phyloP scores from a whole-genome alignment of 1,140 invertebrate species.

The Caenorhabditis inopinata region DNA sequence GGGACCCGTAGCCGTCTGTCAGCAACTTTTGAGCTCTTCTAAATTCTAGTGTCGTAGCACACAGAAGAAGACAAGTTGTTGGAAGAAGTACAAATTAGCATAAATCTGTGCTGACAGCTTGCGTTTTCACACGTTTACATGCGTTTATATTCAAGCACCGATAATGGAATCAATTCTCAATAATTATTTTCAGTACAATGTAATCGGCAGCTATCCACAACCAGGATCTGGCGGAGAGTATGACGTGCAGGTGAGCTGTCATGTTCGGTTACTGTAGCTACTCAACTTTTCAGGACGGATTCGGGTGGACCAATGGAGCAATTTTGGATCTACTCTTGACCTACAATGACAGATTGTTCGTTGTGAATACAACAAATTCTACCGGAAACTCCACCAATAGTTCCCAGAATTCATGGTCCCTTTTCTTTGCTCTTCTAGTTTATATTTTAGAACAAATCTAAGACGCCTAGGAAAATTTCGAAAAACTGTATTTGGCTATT shows the following conservation, averaged over 20 bases:
- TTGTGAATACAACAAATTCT: conserved; percentile 30
- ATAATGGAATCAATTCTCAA: conserved; percentile 27
- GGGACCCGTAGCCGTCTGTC: conserved; percentile 26
- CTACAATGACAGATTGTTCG: conserved; percentile 53
- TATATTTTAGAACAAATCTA: no score
- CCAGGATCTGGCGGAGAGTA: conserved; percentile 85
- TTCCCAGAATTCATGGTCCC: neutral
- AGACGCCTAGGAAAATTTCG: no score
- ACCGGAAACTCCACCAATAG: neutral
- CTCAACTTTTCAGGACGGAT: conserved; percentile 72
- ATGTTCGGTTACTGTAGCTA: neutral
- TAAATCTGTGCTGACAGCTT: conserved; percentile 30
- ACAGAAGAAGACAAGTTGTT: conserved; percentile 29
- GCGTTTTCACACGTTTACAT: conserved; percentile 8
- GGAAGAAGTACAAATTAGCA: conserved; percentile 14
- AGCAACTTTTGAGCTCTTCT: conserved; percentile 28
- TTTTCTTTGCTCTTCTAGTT: no score
- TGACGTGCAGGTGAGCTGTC: conserved; percentile 71
- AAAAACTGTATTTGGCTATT: no score
- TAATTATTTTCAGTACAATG: conserved; percentile 52
- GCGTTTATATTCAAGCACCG: no score
- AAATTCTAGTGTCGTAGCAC: conserved; percentile 25
- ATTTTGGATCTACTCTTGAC: conserved; percentile 72
- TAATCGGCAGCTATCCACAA: conserved; percentile 53
- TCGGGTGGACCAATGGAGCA: conserved; percentile 91